Conservation (phyloP, 1,140 invertebrate genomes). For the Caenorhabditis remanei region DNA sequence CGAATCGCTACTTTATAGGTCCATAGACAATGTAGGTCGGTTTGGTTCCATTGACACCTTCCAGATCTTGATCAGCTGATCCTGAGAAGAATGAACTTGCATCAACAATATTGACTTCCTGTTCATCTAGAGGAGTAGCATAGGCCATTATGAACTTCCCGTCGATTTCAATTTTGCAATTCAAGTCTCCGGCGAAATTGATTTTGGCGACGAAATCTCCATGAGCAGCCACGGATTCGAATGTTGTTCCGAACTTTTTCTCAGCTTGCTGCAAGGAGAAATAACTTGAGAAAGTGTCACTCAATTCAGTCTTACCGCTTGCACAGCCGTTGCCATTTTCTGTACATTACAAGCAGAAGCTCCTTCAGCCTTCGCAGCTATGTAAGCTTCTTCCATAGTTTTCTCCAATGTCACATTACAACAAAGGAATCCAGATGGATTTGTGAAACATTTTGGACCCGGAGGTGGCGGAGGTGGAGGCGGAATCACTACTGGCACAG, state of each 20-base stretch:
- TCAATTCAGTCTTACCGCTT: conserved; percentile 52
- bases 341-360: conserved; percentile 63
- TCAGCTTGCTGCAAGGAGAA: conserved; percentile 61
- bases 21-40: conserved; percentile 67
- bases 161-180: conserved; percentile 68
- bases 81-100: conserved; percentile 66
- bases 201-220: conserved; percentile 67
- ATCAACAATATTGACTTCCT: conserved; percentile 67
- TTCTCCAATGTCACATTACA: conserved; percentile 65
- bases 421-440: conserved; percentile 64
- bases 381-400: conserved; percentile 62
- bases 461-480: conserved; percentile 66
- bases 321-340: conserved; percentile 63
- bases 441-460: conserved; percentile 69
- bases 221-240: conserved; percentile 66
- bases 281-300: conserved; percentile 28
- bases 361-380: conserved; percentile 51
- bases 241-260: conserved; percentile 61
- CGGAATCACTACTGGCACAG: conserved; percentile 66
- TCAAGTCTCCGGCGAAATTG: conserved; percentile 66
- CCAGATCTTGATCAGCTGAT: conserved; percentile 18
- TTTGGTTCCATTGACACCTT: conserved; percentile 60
- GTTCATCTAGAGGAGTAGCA: conserved; percentile 59
- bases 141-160: conserved; percentile 67
- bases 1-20: conserved; percentile 44